These are phyloP conservation scores for Tragelaphus imberbis DNA, from an alignment of 2,113 vertebrate species.

Conservation along the genomic window DNA sequence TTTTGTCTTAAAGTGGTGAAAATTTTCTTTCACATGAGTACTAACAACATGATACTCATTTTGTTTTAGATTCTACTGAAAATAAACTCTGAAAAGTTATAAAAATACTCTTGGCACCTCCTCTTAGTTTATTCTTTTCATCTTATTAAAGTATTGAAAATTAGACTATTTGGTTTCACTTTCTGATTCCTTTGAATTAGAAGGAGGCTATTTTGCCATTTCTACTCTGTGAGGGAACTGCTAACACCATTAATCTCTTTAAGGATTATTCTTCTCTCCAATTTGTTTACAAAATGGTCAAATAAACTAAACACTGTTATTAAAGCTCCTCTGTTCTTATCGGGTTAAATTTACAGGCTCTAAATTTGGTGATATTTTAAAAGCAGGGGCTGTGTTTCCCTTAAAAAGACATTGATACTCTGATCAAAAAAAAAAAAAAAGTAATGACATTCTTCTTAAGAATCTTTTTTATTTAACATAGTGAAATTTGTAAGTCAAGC, in stretches of 20 bases:
- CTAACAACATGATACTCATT: constrained; percentile 6
- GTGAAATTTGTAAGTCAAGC: constrained; percentile 1
- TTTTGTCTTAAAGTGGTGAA: constrained; percentile 43
- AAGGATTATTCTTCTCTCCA: constrained; percentile 1
- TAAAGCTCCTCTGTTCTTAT: neutral
- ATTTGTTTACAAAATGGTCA: constrained; percentile 25
- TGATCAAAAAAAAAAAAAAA: neutral
- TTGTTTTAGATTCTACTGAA: neutral
- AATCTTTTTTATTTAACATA: constrained; percentile 13
- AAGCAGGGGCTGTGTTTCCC: neutral
- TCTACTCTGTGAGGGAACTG: neutral
- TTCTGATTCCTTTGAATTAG: constrained; percentile 42
- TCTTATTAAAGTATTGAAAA: constrained; percentile 32
- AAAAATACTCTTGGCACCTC: constrained; percentile 5
- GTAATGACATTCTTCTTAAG: neutral
- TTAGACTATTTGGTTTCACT: constrained; percentile 51
- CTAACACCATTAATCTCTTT: constrained; percentile 7
- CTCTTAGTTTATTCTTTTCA: constrained; percentile 5
- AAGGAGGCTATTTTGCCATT: neutral
- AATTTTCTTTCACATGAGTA: constrained; percentile 27
- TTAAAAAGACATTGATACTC: neutral
- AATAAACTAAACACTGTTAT: neutral
- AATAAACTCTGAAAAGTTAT: constrained; percentile 24
- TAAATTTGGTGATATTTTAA: constrained; percentile 12
- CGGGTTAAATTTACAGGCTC: neutral